phyloP scores from a whole-genome alignment of 1,140 invertebrate species.

The Parapsyche elsis region DNA sequence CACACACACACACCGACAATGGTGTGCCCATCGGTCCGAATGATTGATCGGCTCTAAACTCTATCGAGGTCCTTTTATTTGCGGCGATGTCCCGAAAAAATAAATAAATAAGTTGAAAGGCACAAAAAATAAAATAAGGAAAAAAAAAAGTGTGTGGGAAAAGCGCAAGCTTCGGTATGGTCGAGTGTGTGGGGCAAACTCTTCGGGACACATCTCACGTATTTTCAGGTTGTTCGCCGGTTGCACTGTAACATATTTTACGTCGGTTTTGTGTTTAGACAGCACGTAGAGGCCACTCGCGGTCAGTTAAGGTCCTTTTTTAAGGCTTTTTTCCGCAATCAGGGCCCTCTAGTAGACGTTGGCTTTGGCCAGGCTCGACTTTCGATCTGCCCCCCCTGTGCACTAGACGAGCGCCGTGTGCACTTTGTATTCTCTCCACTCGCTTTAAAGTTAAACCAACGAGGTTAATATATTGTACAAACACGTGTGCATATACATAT shows the following conservation, averaged over 20 bases:
- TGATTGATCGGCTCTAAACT: slow-evolving; percentile 30
- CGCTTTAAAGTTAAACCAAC: background rate
- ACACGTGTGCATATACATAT: no score
- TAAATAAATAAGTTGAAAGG: slow-evolving; percentile 5
- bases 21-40: slow-evolving; percentile 2
- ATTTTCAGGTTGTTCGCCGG: slow-evolving; percentile 12
- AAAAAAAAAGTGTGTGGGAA: background rate
- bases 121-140: background rate
- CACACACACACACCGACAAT: background rate
- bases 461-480: background rate
- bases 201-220: slow-evolving; percentile 3
- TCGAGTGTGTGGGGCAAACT: background rate
- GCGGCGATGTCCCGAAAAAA: background rate
- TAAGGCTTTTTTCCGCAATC: slow-evolving; percentile 33
- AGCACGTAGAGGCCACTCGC: slow-evolving; percentile 38
- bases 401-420: background rate
- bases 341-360: slow-evolving; percentile 13
- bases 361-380: slow-evolving; percentile 5
- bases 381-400: background rate
- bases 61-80: slow-evolving; percentile 8
- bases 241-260: slow-evolving; percentile 26
- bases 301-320: slow-evolving; percentile 44
- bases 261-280: slow-evolving; percentile 31
- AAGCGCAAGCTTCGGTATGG: no score
- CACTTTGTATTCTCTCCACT: background rate